A percentile compares a stretch with the other conserved stretches of the same genome.
Conservation (phyloP, 2,888 invertebrate genomes). For the Junonia oenone region DNA sequence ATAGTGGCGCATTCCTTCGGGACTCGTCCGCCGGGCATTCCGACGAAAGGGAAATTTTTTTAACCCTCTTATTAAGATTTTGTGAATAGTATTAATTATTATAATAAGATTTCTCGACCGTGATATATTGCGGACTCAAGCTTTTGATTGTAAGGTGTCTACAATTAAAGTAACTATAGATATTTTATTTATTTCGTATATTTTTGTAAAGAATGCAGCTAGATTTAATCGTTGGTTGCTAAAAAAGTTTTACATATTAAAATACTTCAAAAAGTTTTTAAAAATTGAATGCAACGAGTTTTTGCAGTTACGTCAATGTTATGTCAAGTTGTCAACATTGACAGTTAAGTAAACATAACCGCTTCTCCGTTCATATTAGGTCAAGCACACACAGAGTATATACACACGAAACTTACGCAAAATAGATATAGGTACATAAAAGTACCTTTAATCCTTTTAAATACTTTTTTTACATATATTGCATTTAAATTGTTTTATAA, state of each 20-base stretch:
- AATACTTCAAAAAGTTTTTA: no score
- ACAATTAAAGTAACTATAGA: no score
- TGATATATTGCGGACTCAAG: constrained; percentile 38
- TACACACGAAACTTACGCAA: neutral
- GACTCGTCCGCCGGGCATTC: constrained; percentile 50
- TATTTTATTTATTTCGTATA: neutral
- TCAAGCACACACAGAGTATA: neutral
- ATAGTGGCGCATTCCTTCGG: constrained; percentile 58
- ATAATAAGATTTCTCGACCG: constrained; percentile 39
- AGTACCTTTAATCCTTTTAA: no score
- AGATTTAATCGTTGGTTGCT: no score
- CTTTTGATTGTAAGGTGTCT: no score
- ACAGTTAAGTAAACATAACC: constrained; percentile 57
- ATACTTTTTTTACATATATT: no score
- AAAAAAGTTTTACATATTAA: no score
- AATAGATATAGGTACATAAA: no score
- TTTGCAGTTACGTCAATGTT: constrained; percentile 25
- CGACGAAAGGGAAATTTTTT: constrained; percentile 61
- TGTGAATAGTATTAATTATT: constrained; percentile 49
- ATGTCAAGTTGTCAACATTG: constrained; percentile 40
- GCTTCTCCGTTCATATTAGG: constrained; percentile 8
- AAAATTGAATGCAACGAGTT: constrained; percentile 7
- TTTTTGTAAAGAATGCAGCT: neutral
- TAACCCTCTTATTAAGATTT: constrained; percentile 47
- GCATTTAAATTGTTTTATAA: no score